Base-by-base conservation (phyloP, 1,140 invertebrate genomes). In the Sycophaga agraensis region DNA sequence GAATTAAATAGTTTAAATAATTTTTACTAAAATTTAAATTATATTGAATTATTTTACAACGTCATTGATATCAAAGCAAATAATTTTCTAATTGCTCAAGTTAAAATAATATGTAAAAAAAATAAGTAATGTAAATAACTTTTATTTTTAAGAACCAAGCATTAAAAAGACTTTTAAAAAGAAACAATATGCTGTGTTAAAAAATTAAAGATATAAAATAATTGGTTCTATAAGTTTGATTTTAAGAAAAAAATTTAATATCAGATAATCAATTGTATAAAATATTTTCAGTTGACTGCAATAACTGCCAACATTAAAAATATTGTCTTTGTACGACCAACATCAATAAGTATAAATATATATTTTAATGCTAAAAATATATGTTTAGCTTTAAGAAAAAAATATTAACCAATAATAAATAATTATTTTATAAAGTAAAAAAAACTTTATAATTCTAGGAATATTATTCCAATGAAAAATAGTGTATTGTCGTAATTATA, bases 41-140 rank as follows among this genome's bases (percentile, higher is more conserved):
- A 17, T 35, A 11, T 49, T 31, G 24, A 6, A 37, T 16, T 46
- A 31, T n/a, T 55, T 1, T 12, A 28, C n/a, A 39, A 21, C 22
- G 3, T 51, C 45, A 45, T 2, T 60, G 53, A 51, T 43, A 42
- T 34, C 14, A 45, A 45, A 51, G 17, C 7, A 26, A 40, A 53
- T 53, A 35, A 26, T 22, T 46, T 57, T 22, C 35, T n/a, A 53
- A 45, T 54, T 46, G 9, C 17, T 24, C 2, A 56, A 61, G 2
- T 50, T 21, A 40, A 50, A 42, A 7, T 61, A 31, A 26, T 6
- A 40, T 62, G 59, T 62, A 56, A 62, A 62, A 55, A 55, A 56
- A 53, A n/a, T n/a, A n/a, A n/a, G n/a, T n/a, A n/a, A 42, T 62
- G 59, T 62, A 62, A 55, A 56, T 55, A 62, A 50, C 28, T 28